Evolutionary conservation across 2,888 invertebrate species (phyloP).

Genomic region (Trachelus troglodyta): DNA sequence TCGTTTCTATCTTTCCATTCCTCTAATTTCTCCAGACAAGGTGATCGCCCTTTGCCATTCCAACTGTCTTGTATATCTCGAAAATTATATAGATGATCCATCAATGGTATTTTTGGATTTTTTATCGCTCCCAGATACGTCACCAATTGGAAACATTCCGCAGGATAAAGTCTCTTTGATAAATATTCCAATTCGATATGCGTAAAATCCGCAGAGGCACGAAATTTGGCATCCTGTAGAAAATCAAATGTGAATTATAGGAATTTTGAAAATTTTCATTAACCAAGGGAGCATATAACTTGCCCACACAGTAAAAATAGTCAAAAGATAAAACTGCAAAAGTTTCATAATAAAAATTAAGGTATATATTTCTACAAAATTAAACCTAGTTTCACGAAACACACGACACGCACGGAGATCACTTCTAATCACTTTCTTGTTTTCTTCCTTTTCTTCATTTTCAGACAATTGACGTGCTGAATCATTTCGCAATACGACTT

Average conservation of each 20-base stretch:
- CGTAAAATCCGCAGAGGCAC: constrained; percentile 23
- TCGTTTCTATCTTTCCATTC: constrained; percentile 26
- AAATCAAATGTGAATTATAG: background rate
- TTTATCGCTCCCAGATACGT: constrained; percentile 12
- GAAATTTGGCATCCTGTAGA: constrained; percentile 11
- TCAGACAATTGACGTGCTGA: background rate
- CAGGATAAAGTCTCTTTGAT: constrained; percentile 25
- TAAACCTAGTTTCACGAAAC: constrained; percentile 10
- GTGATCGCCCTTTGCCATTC: constrained; percentile 1
- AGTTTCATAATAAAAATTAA: constrained; percentile 28
- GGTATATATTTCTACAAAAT: constrained; percentile 17
- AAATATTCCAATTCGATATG: constrained; percentile 28
- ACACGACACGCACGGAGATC: background rate
- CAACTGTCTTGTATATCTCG: background rate
- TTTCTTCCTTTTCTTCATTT: background rate
- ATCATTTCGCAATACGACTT: background rate
- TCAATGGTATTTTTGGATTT: background rate
- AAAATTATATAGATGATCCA: background rate
- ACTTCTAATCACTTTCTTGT: background rate
- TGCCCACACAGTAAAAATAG: constrained; percentile 27
- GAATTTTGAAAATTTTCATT: constrained; percentile 2
- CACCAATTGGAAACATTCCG: constrained; percentile 27
- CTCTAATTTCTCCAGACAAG: constrained; percentile 24
- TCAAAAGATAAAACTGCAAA: constrained; percentile 30
- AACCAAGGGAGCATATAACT: constrained; percentile 20